Conservation (phyloP, 2,888 invertebrate genomes). For the Cryptocephalus primarius region DNA sequence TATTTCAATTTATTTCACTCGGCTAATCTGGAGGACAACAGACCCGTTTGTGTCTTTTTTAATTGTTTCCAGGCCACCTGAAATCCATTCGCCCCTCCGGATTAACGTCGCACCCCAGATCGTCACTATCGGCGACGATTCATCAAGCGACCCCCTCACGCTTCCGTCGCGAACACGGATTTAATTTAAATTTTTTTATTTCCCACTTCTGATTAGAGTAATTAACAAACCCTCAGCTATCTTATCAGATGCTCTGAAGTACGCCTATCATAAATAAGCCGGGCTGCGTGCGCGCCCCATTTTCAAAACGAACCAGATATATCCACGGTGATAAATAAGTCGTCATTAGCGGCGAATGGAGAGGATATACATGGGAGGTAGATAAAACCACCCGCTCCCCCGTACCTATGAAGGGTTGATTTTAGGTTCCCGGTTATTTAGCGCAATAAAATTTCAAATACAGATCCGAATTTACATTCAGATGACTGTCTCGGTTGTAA, state of each 20-base stretch:
- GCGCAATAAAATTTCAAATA: not conserved
- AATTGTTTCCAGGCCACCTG: no score
- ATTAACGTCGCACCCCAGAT: no score
- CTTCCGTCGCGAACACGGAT: constrained; percentile 10
- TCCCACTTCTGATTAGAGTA: constrained; percentile 9
- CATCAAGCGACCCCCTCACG: not conserved
- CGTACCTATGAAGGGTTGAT: no score
- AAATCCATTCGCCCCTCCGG: no score
- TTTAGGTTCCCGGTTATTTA: no score
- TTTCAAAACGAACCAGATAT: constrained; percentile 16
- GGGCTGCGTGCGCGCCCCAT: constrained; percentile 10
- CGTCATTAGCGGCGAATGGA: constrained; percentile 20
- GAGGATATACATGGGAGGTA: no score
- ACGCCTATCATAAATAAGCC: constrained; percentile 10
- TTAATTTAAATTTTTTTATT: constrained; percentile 11
- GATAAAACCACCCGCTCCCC: no score
- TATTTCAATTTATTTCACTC: no score
- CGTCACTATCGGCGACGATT: no score
- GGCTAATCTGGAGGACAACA: no score
- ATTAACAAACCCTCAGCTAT: constrained; percentile 13
- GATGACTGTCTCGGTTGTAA: not conserved
- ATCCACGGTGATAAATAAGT: constrained; percentile 23
- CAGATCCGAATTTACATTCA: not conserved
- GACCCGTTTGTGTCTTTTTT: no score
- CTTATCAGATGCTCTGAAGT: constrained; percentile 10